Evolutionary conservation across 1,140 invertebrate species (phyloP), one percentile per base, ranked within the genome.

Genomic region (Bradysia coprophila): DNA sequence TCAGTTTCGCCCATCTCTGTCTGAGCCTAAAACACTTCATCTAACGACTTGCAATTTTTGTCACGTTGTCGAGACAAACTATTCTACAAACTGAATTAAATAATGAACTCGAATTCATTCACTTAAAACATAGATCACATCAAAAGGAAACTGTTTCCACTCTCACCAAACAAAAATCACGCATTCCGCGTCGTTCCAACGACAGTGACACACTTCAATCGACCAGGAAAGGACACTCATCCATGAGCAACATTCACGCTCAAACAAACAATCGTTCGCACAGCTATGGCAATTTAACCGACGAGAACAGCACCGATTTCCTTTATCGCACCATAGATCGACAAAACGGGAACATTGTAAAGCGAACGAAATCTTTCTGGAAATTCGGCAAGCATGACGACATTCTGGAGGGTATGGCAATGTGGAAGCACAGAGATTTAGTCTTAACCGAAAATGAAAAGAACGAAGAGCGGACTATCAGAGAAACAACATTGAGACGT

Each of bases 331-430:
- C 33, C 23, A 43, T 23, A 21, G 36, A 43, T 32, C n/a, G 20
- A 23, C 33, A 52, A n/a, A 67, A 64, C 48, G 53, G 63, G 21
- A 56, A 67, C 56, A 62, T 71, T 66, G 72, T 87, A 0, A 85
- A 86, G 54, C 63, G 83, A 23, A 85, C 81, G 0, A 86, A 85
- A 57, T 83, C 80, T 0, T 85, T 87, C 47, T 86, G 81, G 82
- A 76, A 78, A 48, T 85, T 87, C 50, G 74, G 80, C 32, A 68
- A 76, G 31, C 75, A 71, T 2, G 69, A 72, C 13, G 71, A 76
- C 23, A 80, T 85, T 6, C 62, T 86, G 33, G 81, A 82, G 47
- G 82, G 83, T 1, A 87, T 87, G 83, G 75, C 81, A 0, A 57
- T 87, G 13, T 86, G 83, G 83, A 76, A 78, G 52, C 83, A 86